Conservation (phyloP, 2,888 invertebrate genomes). For the Melipona beecheii region DNA sequence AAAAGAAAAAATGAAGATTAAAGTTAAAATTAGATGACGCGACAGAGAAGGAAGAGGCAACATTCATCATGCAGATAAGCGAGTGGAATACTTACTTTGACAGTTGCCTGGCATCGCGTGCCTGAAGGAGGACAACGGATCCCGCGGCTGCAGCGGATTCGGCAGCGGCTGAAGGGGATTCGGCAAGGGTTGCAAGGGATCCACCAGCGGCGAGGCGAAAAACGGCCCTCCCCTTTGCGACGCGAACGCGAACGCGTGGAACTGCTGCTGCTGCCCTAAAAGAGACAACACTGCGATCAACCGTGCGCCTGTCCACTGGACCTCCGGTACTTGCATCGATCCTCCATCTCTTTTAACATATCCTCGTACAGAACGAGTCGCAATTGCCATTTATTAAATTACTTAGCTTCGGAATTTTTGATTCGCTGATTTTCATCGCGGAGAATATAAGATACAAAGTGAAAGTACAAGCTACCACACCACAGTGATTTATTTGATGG, state of each 20-base stretch:
- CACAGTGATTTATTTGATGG: too few relatives aligned
- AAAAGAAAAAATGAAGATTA: not conserved
- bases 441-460: too few relatives aligned
- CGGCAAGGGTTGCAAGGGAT: conserved; percentile 81
- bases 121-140: conserved; percentile 93
- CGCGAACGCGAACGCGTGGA: conserved; percentile 92
- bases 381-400: not conserved
- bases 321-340: conserved; percentile 73
- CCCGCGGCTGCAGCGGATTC: conserved; percentile 89
- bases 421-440: too few relatives aligned
- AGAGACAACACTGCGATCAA: conserved; percentile 92
- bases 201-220: conserved; percentile 82
- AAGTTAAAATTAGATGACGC: not conserved
- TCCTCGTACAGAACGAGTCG: not conserved
- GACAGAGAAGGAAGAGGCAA: not conserved
- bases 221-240: conserved; percentile 85
- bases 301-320: conserved; percentile 86
- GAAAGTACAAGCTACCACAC: too few relatives aligned
- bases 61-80: conserved; percentile 42
- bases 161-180: conserved; percentile 82
- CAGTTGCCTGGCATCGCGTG: conserved; percentile 96
- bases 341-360: not conserved
- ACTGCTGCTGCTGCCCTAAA: conserved; percentile 98
- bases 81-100: conserved; percentile 91
- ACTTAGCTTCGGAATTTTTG: too few relatives aligned